Conservation (phyloP, 1,140 invertebrate genomes). For the Halesus radiatus region DNA sequence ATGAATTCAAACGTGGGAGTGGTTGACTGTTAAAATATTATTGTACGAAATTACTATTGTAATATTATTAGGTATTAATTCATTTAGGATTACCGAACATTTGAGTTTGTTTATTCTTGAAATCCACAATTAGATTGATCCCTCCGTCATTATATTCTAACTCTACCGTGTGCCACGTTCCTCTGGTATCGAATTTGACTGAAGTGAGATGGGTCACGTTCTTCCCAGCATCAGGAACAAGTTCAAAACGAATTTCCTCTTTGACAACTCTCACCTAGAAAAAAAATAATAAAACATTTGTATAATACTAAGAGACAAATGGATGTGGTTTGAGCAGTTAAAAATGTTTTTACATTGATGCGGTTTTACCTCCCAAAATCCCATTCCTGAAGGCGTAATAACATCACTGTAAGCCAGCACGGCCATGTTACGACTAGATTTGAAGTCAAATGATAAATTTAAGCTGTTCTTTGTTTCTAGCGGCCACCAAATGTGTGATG, state of each 20-base stretch:
- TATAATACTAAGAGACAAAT: neutral
- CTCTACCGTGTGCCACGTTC: conserved; percentile 84
- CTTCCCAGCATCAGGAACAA: conserved; percentile 78
- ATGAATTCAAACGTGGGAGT: neutral
- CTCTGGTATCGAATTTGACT: conserved; percentile 82
- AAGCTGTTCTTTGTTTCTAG: conserved; percentile 79
- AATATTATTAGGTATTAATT: neutral
- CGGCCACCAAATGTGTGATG: conserved; percentile 89
- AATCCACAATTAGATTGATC: conserved; percentile 81
- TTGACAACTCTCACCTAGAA: conserved; percentile 80
- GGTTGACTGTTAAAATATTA: too few relatives aligned
- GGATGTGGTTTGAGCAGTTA: neutral
- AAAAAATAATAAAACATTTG: conserved; percentile 25
- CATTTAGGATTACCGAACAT: conserved; percentile 69
- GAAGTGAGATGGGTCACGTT: conserved; percentile 83
- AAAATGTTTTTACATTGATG: neutral
- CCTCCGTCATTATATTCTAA: conserved; percentile 82
- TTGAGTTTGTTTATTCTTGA: conserved; percentile 78
- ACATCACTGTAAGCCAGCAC: conserved; percentile 89
- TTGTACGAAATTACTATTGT: neutral
- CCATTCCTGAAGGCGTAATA: conserved; percentile 76
- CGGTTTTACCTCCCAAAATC: conserved; percentile 85
- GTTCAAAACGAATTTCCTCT: conserved; percentile 86
- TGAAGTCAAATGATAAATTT: conserved; percentile 89
- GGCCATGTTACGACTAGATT: conserved; percentile 85